A percentile compares a stretch with the other conserved stretches of the same genome.
Evolutionary conservation across 1,140 invertebrate genomes (phyloP).

Genomic region (Diachasma alloeum): DNA sequence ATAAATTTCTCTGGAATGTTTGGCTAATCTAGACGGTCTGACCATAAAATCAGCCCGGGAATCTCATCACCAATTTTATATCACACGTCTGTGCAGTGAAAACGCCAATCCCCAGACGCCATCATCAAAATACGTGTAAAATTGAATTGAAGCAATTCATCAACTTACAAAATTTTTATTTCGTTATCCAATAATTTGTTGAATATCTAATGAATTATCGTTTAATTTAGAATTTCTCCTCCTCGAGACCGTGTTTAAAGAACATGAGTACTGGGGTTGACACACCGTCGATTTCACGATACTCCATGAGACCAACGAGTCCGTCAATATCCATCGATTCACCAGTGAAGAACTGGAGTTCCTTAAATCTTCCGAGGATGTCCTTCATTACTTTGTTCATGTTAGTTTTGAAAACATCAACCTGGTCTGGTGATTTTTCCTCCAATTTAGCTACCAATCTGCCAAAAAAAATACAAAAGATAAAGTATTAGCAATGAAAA

Average conservation of each 20-base stretch:
- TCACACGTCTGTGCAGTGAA: constrained; percentile 47
- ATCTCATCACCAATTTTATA: constrained; percentile 45
- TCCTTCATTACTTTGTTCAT: constrained; percentile 97
- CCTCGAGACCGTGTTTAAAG: constrained; percentile 93
- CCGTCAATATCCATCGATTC: constrained; percentile 95
- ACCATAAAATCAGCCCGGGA: constrained; percentile 39
- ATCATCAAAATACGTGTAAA: constrained; percentile 49
- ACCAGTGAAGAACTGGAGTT: constrained; percentile 93
- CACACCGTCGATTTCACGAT: constrained; percentile 85
- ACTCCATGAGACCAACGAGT: constrained; percentile 92
- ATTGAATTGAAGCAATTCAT: not conserved
- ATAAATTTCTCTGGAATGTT: constrained; percentile 34
- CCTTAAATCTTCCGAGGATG: constrained; percentile 89
- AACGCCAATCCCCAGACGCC: constrained; percentile 25
- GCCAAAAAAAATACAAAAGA: constrained; percentile 48
- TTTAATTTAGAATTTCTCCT: constrained; percentile 85
- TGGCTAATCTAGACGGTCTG: constrained; percentile 41
- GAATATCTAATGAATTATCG: constrained; percentile 50
- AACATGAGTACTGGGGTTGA: constrained; percentile 90
- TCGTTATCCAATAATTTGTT: constrained; percentile 45
- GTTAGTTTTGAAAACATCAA: constrained; percentile 89
- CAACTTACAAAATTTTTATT: constrained; percentile 56
- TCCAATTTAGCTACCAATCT: constrained; percentile 84
- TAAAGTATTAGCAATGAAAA: not conserved
- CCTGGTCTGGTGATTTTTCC: constrained; percentile 81